Base-by-base conservation (phyloP, 2,888 invertebrate genomes). In the Netelia inedita region DNA sequence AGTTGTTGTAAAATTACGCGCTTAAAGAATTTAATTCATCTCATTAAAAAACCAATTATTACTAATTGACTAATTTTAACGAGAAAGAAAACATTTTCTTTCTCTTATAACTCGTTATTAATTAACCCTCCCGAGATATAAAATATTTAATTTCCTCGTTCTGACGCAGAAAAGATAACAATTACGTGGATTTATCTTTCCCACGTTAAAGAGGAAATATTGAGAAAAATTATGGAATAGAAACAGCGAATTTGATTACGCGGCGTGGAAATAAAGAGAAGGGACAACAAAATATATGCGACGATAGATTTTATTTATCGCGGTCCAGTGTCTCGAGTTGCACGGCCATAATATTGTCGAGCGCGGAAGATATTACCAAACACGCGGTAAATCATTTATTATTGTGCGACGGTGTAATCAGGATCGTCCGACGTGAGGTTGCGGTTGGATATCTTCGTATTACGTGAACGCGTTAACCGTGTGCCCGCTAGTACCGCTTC, bases 381-480 rank as follows among this genome's bases (percentile, higher is more conserved):
- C 57, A 65, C 66, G n/a, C 23, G 28, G 65, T 57, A 53, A 59
- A 75, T 74, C 16, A 55, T 71, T 71, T 46, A 81, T 81, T 63
- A 69, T 46, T 43, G 53, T 65, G 2, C 23, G 2, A 75, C 63
- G 19, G 55, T 55, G 53, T 75, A 69, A 81, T 65, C 53, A 63
- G 71, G 55, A 66, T 66, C 10, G 19, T 3, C 11, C 16, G 9
- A 6, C 16, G 8, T 43, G 69, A 75, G 63, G 8, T 28, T 46
- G 55, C 19, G 28, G 16, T 65, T n/a, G 9, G 71, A 71, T 76
- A 72, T 71, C 35, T 11, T 59, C 57, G 43, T 76, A 76, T 76
- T 63, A 46, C 71, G 65, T 72, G 53, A 65, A 61, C 10, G 55
- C 11, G 46, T 65, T 57, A 57, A 65, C 71, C 65, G 41, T 35